Conservation (phyloP, 2,797 vertebrate species). For the Tenualosa thibaudeaui region DNA sequence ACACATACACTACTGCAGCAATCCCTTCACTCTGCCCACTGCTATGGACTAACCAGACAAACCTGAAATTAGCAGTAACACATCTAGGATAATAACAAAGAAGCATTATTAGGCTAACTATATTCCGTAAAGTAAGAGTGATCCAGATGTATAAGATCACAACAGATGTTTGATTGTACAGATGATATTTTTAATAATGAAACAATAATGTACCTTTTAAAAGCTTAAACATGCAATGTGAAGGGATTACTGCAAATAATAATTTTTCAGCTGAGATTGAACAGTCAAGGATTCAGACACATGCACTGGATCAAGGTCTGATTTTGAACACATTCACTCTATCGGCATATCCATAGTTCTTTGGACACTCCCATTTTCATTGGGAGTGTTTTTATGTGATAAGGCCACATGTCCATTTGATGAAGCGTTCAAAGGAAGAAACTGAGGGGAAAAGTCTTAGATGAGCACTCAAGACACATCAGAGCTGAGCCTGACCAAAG, state of each 20-base stretch:
- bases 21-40: background rate
- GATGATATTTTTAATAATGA: too few species aligned
- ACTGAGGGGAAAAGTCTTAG: slow-evolving; percentile 62
- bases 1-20: background rate
- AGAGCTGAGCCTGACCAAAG: slow-evolving; percentile 62
- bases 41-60: background rate
- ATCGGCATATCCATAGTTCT: background rate
- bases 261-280: background rate
- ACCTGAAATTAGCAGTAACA: background rate
- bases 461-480: slow-evolving; percentile 60
- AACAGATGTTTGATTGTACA: too few species aligned
- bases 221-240: background rate
- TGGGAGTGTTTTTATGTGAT: slow-evolving; percentile 28
- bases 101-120: background rate
- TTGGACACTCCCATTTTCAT: background rate
- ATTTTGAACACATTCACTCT: slow-evolving; percentile 26
- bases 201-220: background rate
- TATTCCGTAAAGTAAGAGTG: background rate
- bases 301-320: slow-evolving; percentile 41
- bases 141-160: background rate
- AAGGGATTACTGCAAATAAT: slow-evolving; percentile 4
- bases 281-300: slow-evolving; percentile 13
- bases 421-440: slow-evolving; percentile 56
- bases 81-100: too few species aligned
- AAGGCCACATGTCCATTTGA: slow-evolving; percentile 41